These are phyloP conservation scores for Ectropis grisescens DNA, from an alignment of 1,140 invertebrate species.

Conservation along the genomic window DNA sequence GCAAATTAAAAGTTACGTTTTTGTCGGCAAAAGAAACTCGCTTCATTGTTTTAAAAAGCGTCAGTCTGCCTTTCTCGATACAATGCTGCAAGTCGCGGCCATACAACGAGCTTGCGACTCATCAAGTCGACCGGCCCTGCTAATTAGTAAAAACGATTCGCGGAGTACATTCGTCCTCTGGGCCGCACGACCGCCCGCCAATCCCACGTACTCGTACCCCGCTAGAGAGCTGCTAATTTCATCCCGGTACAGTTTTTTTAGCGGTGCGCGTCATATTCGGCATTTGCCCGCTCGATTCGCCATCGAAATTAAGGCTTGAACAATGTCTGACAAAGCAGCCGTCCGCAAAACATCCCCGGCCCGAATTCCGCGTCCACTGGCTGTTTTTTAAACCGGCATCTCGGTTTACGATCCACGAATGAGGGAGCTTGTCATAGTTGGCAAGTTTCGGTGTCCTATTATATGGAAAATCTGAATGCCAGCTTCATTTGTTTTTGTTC, in stretches of 20 bases:
- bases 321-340: constrained; percentile 68
- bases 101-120: constrained; percentile 17
- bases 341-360: constrained; percentile 58
- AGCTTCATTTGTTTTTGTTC: constrained; percentile 14
- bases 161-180: constrained; percentile 53
- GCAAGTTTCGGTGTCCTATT: constrained; percentile 60
- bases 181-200: constrained; percentile 65
- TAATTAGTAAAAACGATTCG: constrained; percentile 67
- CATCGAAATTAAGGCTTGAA: constrained; percentile 64
- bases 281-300: constrained; percentile 61
- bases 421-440: constrained; percentile 66
- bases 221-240: constrained; percentile 67
- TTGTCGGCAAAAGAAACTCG: constrained; percentile 10
- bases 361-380: constrained; percentile 54
- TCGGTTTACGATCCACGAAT: constrained; percentile 55
- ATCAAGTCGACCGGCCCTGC: constrained; percentile 46
- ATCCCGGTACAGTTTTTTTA: constrained; percentile 61
- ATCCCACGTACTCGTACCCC: constrained; percentile 61
- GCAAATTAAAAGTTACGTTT: constrained; percentile 1
- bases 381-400: constrained; percentile 55
- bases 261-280: constrained; percentile 66
- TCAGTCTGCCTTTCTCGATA: constrained; percentile 5
- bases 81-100: constrained; percentile 2
- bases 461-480: constrained; percentile 60
- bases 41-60: constrained; percentile 23